These are phyloP conservation scores for Alethe diademata DNA, from an alignment of 2,113 vertebrate genomes.

Conservation along the genomic window DNA sequence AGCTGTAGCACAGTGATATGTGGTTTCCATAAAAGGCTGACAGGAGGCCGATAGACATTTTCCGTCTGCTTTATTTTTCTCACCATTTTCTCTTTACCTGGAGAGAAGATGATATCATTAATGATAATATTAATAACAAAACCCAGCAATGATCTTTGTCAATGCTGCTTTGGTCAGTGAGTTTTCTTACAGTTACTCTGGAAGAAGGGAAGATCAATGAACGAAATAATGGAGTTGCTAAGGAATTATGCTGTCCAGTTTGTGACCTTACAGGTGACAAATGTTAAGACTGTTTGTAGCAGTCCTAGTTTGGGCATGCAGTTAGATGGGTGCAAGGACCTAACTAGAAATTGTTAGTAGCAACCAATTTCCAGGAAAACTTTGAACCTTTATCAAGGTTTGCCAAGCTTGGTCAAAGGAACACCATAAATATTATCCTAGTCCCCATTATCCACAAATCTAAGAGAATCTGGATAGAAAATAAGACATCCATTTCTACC, in stretches of 20 bases:
- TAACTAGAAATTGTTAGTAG: not conserved
- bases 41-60: not conserved
- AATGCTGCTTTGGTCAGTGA: not conserved
- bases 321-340: not conserved
- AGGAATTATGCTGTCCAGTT: not conserved
- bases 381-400: not conserved
- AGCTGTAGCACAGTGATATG: not conserved
- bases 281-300: not conserved
- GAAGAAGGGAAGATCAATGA: not conserved
- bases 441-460: not conserved
- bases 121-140: not conserved
- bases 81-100: not conserved
- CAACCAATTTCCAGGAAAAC: not conserved
- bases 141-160: not conserved
- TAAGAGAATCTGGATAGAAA: not conserved
- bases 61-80: not conserved
- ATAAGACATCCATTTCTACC: not conserved
- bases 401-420: not conserved
- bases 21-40: not conserved
- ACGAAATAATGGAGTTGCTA: not conserved
- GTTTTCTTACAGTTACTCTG: not conserved
- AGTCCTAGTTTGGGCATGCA: accelerated
- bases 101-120: not conserved
- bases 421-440: not conserved
- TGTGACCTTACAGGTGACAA: not conserved